Evolutionary conservation across 2,888 invertebrate genomes (phyloP).

Genomic region (Eurois occulta): DNA sequence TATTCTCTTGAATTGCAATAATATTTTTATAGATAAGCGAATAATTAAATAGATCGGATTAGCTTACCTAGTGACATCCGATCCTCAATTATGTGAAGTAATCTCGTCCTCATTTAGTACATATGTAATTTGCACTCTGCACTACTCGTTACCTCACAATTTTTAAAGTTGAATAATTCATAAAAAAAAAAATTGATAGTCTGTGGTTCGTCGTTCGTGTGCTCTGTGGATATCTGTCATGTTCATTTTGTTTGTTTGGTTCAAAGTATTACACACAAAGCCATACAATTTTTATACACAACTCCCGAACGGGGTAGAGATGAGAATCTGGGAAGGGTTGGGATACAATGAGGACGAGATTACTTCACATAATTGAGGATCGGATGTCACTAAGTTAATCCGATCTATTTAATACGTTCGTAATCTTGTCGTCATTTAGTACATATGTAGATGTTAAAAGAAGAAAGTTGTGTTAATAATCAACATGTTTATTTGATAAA

Average conservation of each 20-base stretch:
- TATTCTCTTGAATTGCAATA: too few relatives aligned
- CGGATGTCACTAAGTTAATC: neutral
- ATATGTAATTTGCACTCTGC: too few relatives aligned
- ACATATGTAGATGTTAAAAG: neutral
- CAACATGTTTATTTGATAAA: neutral
- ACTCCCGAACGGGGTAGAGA: neutral
- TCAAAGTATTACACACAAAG: neutral
- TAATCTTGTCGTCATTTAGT: neutral
- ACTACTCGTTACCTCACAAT: too few relatives aligned
- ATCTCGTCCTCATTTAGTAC: neutral
- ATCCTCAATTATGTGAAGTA: neutral
- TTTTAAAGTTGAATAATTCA: neutral
- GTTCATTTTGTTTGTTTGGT: neutral
- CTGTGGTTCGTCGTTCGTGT: too few relatives aligned
- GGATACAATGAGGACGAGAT: neutral
- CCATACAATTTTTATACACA: neutral
- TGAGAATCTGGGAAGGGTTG: neutral
- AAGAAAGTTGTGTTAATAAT: neutral
- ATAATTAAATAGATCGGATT: neutral
- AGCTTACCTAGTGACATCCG: neutral
- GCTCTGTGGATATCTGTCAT: too few relatives aligned
- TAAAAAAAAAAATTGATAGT: neutral
- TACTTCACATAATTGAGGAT: too few relatives aligned
- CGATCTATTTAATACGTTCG: neutral
- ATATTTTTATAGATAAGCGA: too few relatives aligned